These are phyloP conservation scores for Agrilus cyanescens DNA, from an alignment of 2,888 invertebrate genomes.

Conservation along the genomic window DNA sequence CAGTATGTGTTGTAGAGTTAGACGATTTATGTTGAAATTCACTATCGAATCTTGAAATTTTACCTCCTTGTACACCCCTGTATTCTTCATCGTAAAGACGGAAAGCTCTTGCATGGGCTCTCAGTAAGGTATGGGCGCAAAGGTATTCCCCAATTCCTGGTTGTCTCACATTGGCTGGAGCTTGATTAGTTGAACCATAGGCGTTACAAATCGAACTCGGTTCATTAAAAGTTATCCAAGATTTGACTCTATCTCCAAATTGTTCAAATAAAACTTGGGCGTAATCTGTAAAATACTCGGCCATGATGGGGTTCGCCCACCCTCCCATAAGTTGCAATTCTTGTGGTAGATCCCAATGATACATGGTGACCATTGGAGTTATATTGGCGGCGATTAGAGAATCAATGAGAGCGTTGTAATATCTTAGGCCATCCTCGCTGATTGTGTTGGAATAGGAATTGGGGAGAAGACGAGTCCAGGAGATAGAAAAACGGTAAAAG, in stretches of 20 bases:
- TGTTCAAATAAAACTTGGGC: slow-evolving; percentile 32
- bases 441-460: slow-evolving; percentile 49
- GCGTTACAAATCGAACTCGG: slow-evolving; percentile 27
- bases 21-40: too few species aligned
- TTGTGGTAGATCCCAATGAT: slow-evolving; percentile 27
- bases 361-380: slow-evolving; percentile 34
- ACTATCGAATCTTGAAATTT: not conserved
- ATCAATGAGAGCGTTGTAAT: slow-evolving; percentile 62
- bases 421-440: slow-evolving; percentile 55
- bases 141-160: slow-evolving; percentile 47
- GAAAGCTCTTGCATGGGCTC: slow-evolving; percentile 53
- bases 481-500: slow-evolving; percentile 47
- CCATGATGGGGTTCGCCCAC: slow-evolving; percentile 46
- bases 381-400: slow-evolving; percentile 49
- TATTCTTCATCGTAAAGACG: slow-evolving; percentile 48
- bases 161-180: slow-evolving; percentile 26
- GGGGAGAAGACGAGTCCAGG: slow-evolving; percentile 56
- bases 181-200: slow-evolving; percentile 22
- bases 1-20: too few species aligned
- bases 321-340: slow-evolving; percentile 43
- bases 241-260: slow-evolving; percentile 26
- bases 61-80: slow-evolving; percentile 40
- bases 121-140: slow-evolving; percentile 48
- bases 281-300: slow-evolving; percentile 41
- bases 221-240: slow-evolving; percentile 43